These are phyloP conservation scores for Hippocampus comes DNA, from an alignment of 2,113 vertebrate species.

Conservation along the genomic window DNA sequence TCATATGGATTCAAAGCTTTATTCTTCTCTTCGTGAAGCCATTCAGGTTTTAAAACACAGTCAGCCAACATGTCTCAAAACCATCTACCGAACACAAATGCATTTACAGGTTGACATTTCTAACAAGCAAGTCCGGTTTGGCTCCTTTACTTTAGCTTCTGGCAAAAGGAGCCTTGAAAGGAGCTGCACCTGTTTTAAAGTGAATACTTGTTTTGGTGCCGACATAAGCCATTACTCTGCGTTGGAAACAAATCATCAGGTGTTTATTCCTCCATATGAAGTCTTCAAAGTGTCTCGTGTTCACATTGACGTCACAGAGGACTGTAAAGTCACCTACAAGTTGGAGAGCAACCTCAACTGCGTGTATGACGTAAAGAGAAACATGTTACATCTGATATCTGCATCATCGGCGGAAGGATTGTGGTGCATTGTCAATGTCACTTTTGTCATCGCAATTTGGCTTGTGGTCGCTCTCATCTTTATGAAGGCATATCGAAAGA, in stretches of 20 bases:
- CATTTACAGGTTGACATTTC: conserved; percentile 14
- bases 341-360: conserved; percentile 45
- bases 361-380: conserved; percentile 35
- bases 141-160: conserved; percentile 30
- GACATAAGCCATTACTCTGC: conserved; percentile 34
- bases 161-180: not conserved
- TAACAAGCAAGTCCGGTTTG: conserved; percentile 25
- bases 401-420: conserved; percentile 1
- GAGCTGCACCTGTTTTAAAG: conserved; percentile 24
- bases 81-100: conserved; percentile 20
- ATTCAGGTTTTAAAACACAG: conserved; percentile 42
- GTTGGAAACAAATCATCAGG: conserved; percentile 18
- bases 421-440: conserved; percentile 12
- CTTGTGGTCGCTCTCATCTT: conserved; percentile 11
- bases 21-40: conserved; percentile 21
- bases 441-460: conserved; percentile 11
- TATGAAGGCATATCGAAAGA: conserved; percentile 20
- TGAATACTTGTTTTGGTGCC: conserved; percentile 37
- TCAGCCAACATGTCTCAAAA: conserved; percentile 26
- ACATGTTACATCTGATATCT: conserved; percentile 33
- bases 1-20: conserved; percentile 11
- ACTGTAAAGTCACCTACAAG: conserved; percentile 26
- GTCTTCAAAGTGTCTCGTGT: conserved; percentile 32
- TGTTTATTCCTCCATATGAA: conserved; percentile 49
- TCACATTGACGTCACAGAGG: not conserved